A percentile compares a stretch with the other conserved stretches of the same genome.
These are phyloP conservation scores for Plusia festucae DNA, from an alignment of 2,888 invertebrate genomes.

Conservation along the genomic window DNA sequence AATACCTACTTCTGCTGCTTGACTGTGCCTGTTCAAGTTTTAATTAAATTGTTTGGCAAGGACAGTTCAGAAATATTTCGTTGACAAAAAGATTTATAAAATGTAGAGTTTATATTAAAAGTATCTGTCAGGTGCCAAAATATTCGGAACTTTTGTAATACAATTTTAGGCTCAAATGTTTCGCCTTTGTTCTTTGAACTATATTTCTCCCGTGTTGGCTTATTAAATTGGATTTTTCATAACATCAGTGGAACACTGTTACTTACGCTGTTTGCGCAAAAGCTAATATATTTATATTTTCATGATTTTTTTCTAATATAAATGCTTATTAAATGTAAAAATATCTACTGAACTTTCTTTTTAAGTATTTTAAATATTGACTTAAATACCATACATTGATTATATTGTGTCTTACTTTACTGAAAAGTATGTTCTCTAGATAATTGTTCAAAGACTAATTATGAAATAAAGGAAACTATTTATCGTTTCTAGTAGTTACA, in stretches of 20 bases:
- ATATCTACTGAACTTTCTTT: too few relatives aligned
- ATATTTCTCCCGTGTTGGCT: slow-evolving; percentile 11
- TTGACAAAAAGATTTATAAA: neutral
- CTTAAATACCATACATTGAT: too few relatives aligned
- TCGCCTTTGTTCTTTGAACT: slow-evolving; percentile 8
- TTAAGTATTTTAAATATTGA: too few relatives aligned
- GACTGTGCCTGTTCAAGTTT: neutral
- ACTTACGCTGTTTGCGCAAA: too few relatives aligned
- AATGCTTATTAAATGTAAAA: too few relatives aligned
- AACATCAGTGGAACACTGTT: slow-evolving; percentile 8
- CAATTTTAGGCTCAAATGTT: slow-evolving; percentile 11
- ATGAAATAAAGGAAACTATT: slow-evolving; percentile 13
- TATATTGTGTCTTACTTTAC: too few relatives aligned
- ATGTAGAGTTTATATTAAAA: slow-evolving; percentile 1
- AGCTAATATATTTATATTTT: too few relatives aligned
- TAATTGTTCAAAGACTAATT: neutral
- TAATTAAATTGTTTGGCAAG: neutral
- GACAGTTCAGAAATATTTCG: neutral
- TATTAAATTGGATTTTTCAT: slow-evolving; percentile 21
- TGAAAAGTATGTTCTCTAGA: too few relatives aligned
- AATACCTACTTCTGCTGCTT: too few relatives aligned
- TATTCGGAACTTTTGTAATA: slow-evolving; percentile 13
- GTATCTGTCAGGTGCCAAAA: slow-evolving; percentile 5
- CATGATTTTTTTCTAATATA: too few relatives aligned
- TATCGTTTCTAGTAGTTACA: slow-evolving; percentile 6